These are phyloP conservation scores for Magallana gigas DNA, from an alignment of 1,140 invertebrate genomes.

Conservation along the genomic window DNA sequence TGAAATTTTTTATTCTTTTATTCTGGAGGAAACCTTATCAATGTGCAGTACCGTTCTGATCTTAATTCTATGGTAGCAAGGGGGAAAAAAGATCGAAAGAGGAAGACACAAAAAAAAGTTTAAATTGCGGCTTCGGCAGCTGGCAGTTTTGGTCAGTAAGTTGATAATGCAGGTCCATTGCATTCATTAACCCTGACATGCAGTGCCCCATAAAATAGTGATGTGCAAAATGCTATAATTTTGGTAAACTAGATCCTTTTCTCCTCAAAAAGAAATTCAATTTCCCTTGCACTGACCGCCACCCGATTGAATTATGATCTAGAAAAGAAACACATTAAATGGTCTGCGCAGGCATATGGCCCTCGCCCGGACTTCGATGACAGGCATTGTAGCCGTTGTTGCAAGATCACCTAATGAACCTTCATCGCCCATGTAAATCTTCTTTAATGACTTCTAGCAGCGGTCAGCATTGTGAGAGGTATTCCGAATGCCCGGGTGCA, in stretches of 20 bases:
- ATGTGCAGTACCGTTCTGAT: too few relatives aligned
- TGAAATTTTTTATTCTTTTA: too few relatives aligned
- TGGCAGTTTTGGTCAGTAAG: background rate
- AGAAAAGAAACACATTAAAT: conserved; percentile 31
- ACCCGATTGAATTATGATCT: conserved; percentile 26
- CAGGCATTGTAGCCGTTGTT: background rate
- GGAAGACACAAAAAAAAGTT: too few relatives aligned
- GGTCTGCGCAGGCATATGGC: conserved; percentile 21
- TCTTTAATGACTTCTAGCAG: background rate
- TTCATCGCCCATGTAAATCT: conserved; percentile 17
- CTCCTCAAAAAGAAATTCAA: conserved; percentile 21
- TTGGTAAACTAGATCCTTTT: conserved; percentile 18
- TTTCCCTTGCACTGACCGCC: background rate
- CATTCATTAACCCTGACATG: conserved; percentile 11
- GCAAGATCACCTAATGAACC: conserved; percentile 32
- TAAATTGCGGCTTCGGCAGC: background rate
- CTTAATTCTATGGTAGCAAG: too few relatives aligned
- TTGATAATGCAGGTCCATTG: background rate
- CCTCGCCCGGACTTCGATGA: background rate
- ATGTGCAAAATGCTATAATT: conserved; percentile 36
- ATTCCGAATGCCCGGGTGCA: background rate
- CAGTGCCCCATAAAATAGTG: conserved; percentile 28
- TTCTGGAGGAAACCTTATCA: too few relatives aligned
- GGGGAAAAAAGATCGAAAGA: too few relatives aligned
- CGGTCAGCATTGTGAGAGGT: conserved; percentile 27